Percentiles rank a stretch among this genome's conserved stretches.
Conservation (phyloP, 2,797 vertebrate genomes). For the Morelia viridis region DNA sequence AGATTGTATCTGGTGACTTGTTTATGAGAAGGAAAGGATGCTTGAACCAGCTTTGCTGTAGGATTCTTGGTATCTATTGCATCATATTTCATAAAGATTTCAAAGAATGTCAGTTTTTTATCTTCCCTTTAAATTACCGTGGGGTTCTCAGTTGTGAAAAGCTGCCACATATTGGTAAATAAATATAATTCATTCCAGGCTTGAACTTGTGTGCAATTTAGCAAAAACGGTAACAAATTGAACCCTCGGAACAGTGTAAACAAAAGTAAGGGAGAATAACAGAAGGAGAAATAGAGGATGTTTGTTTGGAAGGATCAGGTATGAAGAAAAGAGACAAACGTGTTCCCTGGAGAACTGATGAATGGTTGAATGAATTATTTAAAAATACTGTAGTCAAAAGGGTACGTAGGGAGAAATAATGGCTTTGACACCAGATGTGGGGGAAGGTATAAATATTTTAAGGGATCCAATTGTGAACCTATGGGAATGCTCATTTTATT, state of each 20-base stretch:
- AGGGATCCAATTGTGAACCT: conserved; percentile 53
- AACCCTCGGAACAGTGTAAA: background rate
- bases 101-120: background rate
- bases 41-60: background rate
- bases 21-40: background rate
- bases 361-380: conserved; percentile 68
- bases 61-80: background rate
- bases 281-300: background rate
- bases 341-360: conserved; percentile 29
- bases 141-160: background rate
- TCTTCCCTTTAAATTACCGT: background rate
- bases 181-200: background rate
- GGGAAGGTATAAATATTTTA: conserved; percentile 68
- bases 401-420: conserved; percentile 58
- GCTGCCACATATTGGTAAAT: background rate
- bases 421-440: conserved; percentile 45
- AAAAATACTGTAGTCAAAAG: conserved; percentile 53
- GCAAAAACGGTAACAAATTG: background rate
- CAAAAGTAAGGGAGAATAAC: background rate
- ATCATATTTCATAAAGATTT: background rate
- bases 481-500: conserved; percentile 58
- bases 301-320: background rate
- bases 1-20: background rate
- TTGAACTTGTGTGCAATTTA: background rate
- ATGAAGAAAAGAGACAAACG: background rate